Conservation (phyloP, 2,888 invertebrate genomes). For the Heliconius erato region DNA sequence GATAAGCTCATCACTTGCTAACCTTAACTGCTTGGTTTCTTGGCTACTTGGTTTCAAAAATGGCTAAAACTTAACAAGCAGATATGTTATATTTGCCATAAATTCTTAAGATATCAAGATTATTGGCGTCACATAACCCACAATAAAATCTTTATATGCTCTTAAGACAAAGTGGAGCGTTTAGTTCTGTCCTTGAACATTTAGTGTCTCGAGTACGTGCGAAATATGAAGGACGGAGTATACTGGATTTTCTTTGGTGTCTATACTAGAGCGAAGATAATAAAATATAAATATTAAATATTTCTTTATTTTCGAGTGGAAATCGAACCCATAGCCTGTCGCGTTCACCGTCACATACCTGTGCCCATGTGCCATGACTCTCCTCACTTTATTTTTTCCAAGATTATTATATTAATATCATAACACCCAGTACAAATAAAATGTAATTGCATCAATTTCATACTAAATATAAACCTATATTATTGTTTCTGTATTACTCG, state of each 20-base stretch:
- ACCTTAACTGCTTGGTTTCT: neutral
- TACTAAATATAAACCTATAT: neutral
- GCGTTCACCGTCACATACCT: neutral
- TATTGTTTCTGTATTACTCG: conserved; percentile 17
- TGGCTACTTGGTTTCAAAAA: neutral
- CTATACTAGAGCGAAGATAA: no score
- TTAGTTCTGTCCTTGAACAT: no score
- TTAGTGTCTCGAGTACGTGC: no score
- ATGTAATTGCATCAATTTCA: neutral
- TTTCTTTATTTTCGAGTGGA: no score
- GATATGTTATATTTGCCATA: no score
- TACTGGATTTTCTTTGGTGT: no score
- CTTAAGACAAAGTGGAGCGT: neutral
- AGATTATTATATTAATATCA: neutral
- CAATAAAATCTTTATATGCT: neutral
- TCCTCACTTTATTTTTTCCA: neutral
- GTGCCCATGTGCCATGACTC: no score
- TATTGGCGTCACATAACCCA: neutral
- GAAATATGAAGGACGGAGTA: no score
- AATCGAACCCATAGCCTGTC: neutral
- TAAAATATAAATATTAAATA: no score
- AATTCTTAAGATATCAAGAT: no score
- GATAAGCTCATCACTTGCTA: neutral
- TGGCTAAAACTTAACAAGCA: no score
- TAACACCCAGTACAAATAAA: neutral